Conservation (phyloP, 2,797 vertebrate genomes). For the Falco naumanni region DNA sequence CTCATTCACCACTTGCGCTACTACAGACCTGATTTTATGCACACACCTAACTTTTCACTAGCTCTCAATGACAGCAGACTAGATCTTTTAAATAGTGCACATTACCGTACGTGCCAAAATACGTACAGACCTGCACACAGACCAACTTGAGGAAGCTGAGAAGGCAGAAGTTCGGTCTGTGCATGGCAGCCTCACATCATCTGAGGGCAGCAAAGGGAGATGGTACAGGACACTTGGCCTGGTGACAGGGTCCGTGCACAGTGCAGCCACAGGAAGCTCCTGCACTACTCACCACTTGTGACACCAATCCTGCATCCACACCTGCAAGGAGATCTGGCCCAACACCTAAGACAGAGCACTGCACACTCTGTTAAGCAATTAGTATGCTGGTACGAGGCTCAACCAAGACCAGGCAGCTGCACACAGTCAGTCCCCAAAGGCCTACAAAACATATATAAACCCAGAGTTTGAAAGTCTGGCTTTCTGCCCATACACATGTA, state of each 20-base stretch:
- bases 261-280: not conserved
- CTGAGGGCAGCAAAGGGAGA: not conserved
- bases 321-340: not conserved
- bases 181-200: not conserved
- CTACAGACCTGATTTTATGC: not conserved
- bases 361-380: not conserved
- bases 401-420: constrained; percentile 11
- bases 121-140: not conserved
- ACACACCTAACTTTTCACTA: not conserved
- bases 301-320: not conserved
- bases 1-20: not conserved
- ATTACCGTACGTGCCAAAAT: not conserved
- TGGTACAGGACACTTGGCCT: not conserved
- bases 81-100: not conserved
- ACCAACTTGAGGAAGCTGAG: not conserved
- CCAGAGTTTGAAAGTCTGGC: constrained; percentile 19
- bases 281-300: not conserved
- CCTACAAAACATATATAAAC: constrained; percentile 30
- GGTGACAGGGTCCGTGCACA: no score
- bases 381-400: not conserved
- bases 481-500: constrained; percentile 28
- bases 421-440: constrained; percentile 32
- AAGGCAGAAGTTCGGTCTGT: not conserved
- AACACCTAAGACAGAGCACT: not conserved
- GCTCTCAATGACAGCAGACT: not conserved